Conservation (phyloP, 92 coral and sea anemone species). For the Parazoanthus darwini region DNA sequence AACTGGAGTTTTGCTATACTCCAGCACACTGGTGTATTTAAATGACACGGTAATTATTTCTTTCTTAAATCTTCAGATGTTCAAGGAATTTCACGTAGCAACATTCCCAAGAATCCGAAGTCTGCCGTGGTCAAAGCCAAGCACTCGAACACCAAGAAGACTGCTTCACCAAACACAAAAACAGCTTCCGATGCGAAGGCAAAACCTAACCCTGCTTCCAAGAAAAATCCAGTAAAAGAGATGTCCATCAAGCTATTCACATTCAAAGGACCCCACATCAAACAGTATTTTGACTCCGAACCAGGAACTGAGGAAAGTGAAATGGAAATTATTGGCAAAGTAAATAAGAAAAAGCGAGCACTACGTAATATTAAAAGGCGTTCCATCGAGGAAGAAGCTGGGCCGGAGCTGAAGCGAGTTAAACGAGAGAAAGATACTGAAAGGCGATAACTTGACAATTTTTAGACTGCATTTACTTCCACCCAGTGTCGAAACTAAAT, state of each 20-base stretch:
- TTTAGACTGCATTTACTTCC: background rate
- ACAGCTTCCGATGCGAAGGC: background rate
- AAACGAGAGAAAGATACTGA: conserved; percentile 7
- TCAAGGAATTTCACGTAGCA: conserved; percentile 3
- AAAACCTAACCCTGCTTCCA: conserved; percentile 4
- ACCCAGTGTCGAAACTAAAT: background rate
- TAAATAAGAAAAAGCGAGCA: conserved; percentile 65
- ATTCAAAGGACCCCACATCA: conserved; percentile 56
- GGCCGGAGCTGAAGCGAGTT: conserved; percentile 20
- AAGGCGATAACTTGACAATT: background rate
- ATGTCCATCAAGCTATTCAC: conserved; percentile 36
- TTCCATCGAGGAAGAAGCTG: conserved; percentile 3
- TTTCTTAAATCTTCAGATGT: conserved; percentile 2
- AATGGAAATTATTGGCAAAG: conserved; percentile 83
- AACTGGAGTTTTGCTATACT: background rate
- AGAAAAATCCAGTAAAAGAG: conserved; percentile 8
- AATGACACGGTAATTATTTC: background rate
- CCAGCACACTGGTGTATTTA: background rate
- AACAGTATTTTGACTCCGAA: conserved; percentile 61
- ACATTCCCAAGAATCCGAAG: conserved; percentile 16
- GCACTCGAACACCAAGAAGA: conserved; percentile 12
- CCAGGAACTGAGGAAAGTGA: conserved; percentile 80
- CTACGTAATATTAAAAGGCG: conserved; percentile 25
- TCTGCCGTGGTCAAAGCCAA: background rate
- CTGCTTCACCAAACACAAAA: background rate